These are phyloP conservation scores for Anguilla megastoma DNA, from an alignment of 2,797 vertebrate genomes.

Conservation along the genomic window DNA sequence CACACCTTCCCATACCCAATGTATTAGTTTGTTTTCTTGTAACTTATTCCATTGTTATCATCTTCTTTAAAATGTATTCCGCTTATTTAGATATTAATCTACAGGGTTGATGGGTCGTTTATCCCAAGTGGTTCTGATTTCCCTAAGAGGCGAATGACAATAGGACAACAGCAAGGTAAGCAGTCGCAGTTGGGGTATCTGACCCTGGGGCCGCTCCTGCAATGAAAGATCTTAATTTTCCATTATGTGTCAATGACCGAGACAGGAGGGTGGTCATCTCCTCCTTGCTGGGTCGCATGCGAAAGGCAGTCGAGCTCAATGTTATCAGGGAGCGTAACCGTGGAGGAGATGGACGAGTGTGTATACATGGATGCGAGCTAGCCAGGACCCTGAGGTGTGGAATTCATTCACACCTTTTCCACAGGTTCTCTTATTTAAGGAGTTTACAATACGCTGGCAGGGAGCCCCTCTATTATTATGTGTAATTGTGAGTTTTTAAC, in stretches of 20 bases:
- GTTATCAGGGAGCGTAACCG: constrained; percentile 45
- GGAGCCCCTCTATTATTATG: constrained; percentile 27
- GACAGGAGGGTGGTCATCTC: constrained; percentile 34
- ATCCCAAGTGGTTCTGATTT: constrained; percentile 13
- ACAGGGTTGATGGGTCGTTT: constrained; percentile 2
- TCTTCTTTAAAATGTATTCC: not conserved
- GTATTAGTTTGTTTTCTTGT: too few relatives aligned
- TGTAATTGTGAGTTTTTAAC: not conserved
- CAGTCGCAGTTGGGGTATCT: not conserved
- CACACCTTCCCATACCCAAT: too few relatives aligned
- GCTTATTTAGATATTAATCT: constrained; percentile 27
- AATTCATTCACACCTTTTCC: constrained; percentile 62
- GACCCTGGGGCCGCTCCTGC: constrained; percentile 7
- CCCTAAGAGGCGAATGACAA: constrained; percentile 40
- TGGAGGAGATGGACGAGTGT: constrained; percentile 52
- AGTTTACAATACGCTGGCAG: constrained; percentile 43
- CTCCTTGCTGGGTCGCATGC: constrained; percentile 42
- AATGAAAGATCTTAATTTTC: constrained; percentile 33
- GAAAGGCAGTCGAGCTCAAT: constrained; percentile 31
- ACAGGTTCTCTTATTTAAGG: constrained; percentile 8
- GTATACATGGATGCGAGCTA: constrained; percentile 1
- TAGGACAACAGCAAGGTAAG: constrained; percentile 22
- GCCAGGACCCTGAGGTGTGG: constrained; percentile 61
- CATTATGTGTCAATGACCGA: constrained; percentile 36
- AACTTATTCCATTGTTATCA: not conserved